These are phyloP conservation scores for Terrapene triunguis DNA, from an alignment of 2,113 vertebrate species.

Conservation along the genomic window DNA sequence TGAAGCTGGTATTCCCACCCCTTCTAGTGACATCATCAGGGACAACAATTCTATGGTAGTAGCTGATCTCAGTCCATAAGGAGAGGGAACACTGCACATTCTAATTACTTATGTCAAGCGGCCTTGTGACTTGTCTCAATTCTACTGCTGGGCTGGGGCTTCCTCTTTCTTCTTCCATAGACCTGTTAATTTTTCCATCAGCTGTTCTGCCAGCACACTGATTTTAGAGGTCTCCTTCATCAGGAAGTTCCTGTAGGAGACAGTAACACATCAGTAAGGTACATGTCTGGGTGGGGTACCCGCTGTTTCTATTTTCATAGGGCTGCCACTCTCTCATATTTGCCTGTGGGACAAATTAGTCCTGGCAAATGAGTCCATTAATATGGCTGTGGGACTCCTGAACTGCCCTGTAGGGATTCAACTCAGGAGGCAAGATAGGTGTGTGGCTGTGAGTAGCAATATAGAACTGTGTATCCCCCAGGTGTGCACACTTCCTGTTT, in stretches of 20 bases:
- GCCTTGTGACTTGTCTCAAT: not conserved
- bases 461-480: not conserved
- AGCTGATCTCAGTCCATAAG: constrained; percentile 30
- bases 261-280: not conserved
- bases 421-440: not conserved
- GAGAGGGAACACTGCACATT: not conserved
- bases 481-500: not conserved
- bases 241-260: constrained; percentile 65
- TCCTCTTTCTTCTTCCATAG: constrained; percentile 29
- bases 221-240: constrained; percentile 56
- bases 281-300: not conserved
- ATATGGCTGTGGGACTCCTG: not conserved
- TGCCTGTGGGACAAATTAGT: not conserved
- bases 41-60: constrained; percentile 45
- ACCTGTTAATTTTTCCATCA: constrained; percentile 53
- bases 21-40: constrained; percentile 44
- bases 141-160: constrained; percentile 45
- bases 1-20: constrained; percentile 7
- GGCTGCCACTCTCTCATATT: not conserved
- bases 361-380: not conserved
- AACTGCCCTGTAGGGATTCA: not conserved
- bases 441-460: not conserved
- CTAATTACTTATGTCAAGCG: constrained; percentile 19
- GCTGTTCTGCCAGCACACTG: constrained; percentile 47
- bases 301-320: not conserved